Evolutionary conservation across 2,888 invertebrate genomes (phyloP), one percentile per base, ranked within the genome.

Genomic region (Eupithecia inturbata): DNA sequence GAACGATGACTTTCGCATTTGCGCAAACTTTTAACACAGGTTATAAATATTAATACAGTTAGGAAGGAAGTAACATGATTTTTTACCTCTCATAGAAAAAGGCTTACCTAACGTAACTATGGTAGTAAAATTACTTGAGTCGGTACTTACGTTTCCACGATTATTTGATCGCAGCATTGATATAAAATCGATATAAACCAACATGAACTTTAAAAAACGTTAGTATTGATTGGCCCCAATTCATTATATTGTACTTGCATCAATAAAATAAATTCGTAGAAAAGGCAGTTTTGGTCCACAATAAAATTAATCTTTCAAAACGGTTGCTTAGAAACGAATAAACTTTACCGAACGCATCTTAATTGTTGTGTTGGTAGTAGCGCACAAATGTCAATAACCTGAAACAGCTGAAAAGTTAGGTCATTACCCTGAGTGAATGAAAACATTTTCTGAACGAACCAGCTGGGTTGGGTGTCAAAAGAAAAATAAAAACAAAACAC

Each of bases 1-100:
- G 85, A 94, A 95, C 72, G 91, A 91, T 75, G 89, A 87, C 84
- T 94, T 94, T 82, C 95, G 91, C 82, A 94, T 89, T 93, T 95
- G 78, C 41, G 84, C 75, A 71, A 78, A 80, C 82, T 74, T 71
- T 70, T 75, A 78, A 57, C 14, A 68, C 45, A 36, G 63, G 26
- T 26, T 14, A 26, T 26, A 26, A 57, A 26, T 0, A 26, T 22
- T 53, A 57, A 4, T 57, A 12, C 1, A 57, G 49, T 53, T 49
- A 49, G 19, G 14, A 53, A 22, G 3, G n/a, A 53, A 10, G n/a
- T 53, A 22, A 22, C 22, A 53, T 53, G 53, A 22, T 49, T 39
- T 45, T 41, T 45, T 5, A 49, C n/a, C 49, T 49, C 19, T 45
- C n/a, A 10, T n/a, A 49, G n/a, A n/a, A 49, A 53, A 53, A 1